Conservation (phyloP, 1,140 invertebrate genomes). For the Homalodisca vitripennis region DNA sequence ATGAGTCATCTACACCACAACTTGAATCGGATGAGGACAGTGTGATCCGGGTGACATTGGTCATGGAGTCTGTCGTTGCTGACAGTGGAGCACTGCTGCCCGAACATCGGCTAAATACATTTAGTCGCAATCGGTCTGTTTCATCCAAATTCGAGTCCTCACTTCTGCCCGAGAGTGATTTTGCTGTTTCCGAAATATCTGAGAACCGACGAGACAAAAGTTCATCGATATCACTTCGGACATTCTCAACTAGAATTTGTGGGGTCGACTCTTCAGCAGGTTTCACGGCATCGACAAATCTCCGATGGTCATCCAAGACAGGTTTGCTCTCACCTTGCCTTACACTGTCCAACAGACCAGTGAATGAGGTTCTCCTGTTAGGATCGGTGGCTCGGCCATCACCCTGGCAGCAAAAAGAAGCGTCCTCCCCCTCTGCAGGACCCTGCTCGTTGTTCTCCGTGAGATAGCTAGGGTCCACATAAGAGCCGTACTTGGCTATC, state of each 20-base stretch:
- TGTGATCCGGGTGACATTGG: constrained; percentile 71
- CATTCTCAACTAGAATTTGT: constrained; percentile 36
- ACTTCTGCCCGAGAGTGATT: constrained; percentile 53
- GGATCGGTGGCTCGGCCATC: constrained; percentile 9
- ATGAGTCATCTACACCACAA: constrained; percentile 46
- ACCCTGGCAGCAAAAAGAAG: constrained; percentile 27
- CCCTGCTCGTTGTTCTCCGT: constrained; percentile 9
- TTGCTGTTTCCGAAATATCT: constrained; percentile 52
- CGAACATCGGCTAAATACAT: constrained; percentile 58
- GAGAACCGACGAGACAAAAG: constrained; percentile 46
- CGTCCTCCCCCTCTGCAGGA: constrained; percentile 29
- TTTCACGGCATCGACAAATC: no score
- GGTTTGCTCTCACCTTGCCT: background rate
- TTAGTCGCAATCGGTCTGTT: constrained; percentile 54
- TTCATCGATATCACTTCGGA: constrained; percentile 45
- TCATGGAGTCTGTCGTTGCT: constrained; percentile 70
- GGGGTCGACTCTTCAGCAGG: constrained; percentile 43
- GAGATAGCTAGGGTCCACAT: constrained; percentile 70
- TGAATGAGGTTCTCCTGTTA: constrained; percentile 33
- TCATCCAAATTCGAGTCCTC: constrained; percentile 59
- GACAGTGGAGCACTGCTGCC: constrained; percentile 52
- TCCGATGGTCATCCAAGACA: no score
- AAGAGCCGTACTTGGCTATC: constrained; percentile 79
- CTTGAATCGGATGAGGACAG: constrained; percentile 61
- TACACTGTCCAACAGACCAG: constrained; percentile 35